Conservation (phyloP, 1,140 invertebrate genomes). For the Leptinotarsa lineolata region DNA sequence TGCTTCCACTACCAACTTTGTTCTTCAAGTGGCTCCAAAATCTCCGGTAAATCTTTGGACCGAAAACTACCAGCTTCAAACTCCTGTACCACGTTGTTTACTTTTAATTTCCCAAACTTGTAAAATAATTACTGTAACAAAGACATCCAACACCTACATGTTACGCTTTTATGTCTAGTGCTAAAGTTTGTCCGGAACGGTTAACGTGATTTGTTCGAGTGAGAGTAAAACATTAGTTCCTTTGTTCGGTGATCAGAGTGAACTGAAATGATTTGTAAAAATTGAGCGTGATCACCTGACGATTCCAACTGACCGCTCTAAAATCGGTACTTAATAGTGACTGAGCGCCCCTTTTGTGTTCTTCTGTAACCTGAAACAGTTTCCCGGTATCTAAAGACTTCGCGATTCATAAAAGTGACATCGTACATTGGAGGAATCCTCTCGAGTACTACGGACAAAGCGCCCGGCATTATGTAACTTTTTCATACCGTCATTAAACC, state of each 20-base stretch:
- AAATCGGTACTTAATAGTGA: too few relatives aligned
- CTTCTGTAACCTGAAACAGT: too few relatives aligned
- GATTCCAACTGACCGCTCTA: too few relatives aligned
- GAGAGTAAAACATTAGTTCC: background rate
- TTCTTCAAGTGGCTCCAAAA: background rate
- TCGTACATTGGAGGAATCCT: background rate
- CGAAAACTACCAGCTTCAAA: background rate
- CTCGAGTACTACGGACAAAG: background rate
- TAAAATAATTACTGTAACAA: background rate
- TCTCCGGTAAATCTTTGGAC: conserved; percentile 5
- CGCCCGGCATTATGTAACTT: conserved; percentile 29
- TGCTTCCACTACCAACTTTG: background rate
- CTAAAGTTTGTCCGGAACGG: background rate
- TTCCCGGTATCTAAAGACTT: too few relatives aligned
- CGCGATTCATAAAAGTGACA: too few relatives aligned
- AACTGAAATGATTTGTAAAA: background rate
- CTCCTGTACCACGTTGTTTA: background rate
- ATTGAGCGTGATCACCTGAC: too few relatives aligned
- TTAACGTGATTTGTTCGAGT: background rate
- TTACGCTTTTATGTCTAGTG: background rate
- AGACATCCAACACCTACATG: background rate
- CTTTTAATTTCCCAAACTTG: background rate
- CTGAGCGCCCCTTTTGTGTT: too few relatives aligned
- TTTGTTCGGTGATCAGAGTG: background rate
- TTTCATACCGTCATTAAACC: conserved; percentile 2